A percentile compares a stretch with the other conserved stretches of the same genome.
These are phyloP conservation scores for Sesamia nonagrioides DNA, from an alignment of 1,140 invertebrate genomes.

Conservation along the genomic window DNA sequence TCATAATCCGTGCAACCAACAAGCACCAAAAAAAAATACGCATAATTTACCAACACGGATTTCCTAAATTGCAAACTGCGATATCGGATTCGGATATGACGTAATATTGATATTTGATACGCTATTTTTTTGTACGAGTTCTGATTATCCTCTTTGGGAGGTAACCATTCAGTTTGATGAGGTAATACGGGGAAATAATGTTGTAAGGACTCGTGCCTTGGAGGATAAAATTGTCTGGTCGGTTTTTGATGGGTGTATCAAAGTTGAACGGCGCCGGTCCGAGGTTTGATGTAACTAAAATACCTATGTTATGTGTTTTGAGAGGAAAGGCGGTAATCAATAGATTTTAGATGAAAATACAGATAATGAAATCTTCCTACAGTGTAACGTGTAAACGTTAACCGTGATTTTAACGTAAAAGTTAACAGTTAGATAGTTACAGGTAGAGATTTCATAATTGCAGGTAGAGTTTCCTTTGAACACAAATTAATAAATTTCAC, in stretches of 20 bases:
- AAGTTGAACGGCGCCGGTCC: neutral
- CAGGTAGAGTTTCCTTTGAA: too few relatives aligned
- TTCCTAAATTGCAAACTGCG: constrained; percentile 32
- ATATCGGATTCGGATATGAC: constrained; percentile 25
- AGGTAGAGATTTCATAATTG: too few relatives aligned
- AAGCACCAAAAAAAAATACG: neutral
- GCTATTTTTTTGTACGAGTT: neutral
- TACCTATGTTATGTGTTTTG: neutral
- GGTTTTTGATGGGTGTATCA: constrained; percentile 1
- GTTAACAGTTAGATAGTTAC: too few relatives aligned
- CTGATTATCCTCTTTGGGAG: constrained; percentile 18
- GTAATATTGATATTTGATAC: constrained; percentile 25
- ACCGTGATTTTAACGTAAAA: too few relatives aligned
- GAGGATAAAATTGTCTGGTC: constrained; percentile 2
- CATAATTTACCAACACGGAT: constrained; percentile 4
- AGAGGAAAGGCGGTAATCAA: neutral
- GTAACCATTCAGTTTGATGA: constrained; percentile 23
- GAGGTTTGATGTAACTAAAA: neutral
- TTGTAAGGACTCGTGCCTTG: neutral
- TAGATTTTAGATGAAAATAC: too few relatives aligned
- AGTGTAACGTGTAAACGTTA: too few relatives aligned
- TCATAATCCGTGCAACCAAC: constrained; percentile 1
- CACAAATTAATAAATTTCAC: too few relatives aligned
- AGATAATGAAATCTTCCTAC: neutral
- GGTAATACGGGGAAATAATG: constrained; percentile 20